phyloP scores from a whole-genome alignment of 2,888 invertebrate species.

The Scelioninae gen. 2 region DNA sequence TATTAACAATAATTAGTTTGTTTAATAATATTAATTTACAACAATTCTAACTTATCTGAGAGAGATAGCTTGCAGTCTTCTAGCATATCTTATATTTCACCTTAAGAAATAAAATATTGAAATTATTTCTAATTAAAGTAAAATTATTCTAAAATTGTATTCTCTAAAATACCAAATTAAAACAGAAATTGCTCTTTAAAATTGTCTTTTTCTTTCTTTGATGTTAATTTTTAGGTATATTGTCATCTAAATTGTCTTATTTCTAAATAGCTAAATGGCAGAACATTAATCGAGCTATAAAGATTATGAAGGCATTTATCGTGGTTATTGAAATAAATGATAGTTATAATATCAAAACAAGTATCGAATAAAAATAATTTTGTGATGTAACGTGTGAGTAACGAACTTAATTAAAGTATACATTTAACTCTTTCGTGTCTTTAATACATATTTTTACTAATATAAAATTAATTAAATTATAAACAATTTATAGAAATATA shows the following conservation, averaged over 20 bases:
- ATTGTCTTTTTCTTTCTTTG: slow-evolving; percentile 9
- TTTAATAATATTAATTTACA: no score
- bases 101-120: no score
- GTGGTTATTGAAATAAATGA: slow-evolving; percentile 12
- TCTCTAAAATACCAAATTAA: no score
- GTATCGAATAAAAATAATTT: slow-evolving; percentile 6
- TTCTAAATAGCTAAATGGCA: slow-evolving; percentile 39
- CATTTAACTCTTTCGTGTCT: slow-evolving; percentile 40
- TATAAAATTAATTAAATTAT: background rate
- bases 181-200: slow-evolving; percentile 11
- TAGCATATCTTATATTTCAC: no score
- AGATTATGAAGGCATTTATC: slow-evolving; percentile 29
- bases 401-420: slow-evolving; percentile 31
- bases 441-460: background rate
- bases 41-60: no score
- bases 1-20: no score
- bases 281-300: slow-evolving; percentile 35
- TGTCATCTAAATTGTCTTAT: slow-evolving; percentile 38
- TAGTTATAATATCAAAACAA: slow-evolving; percentile 5
- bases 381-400: slow-evolving; percentile 25
- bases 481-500: background rate
- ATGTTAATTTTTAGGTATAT: slow-evolving; percentile 19
- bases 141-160: no score
- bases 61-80: no score
- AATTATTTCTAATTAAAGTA: no score